Evolutionary conservation across 2,113 vertebrate species (phyloP), one percentile per base, ranked within the genome.

Genomic region (Sclerurus mexicanus): DNA sequence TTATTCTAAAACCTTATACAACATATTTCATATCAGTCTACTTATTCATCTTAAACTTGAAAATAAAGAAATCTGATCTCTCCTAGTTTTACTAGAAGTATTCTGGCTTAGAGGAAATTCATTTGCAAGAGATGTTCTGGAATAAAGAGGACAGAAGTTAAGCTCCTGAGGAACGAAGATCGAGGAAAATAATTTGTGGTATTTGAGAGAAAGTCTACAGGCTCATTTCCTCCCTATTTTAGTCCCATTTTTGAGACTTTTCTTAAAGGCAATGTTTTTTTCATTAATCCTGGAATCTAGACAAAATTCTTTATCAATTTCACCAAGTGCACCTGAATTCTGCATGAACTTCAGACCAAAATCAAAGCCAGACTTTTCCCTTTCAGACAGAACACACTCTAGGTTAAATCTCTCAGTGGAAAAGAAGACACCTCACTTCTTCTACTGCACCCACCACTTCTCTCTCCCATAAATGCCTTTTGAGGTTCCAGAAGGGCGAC

Each of bases 1-100:
- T 90, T 96, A 90, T 74, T 90, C 91, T 85, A 76, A 95, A 95
- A n/a, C 67, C 82, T 96, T 85, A 93, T 44, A 75, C 81, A 96
- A 71, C 72, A 71, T 85, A 96, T 68, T 95, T 95, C 89, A 78
- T 92, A 93, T 93, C 88, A 93, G 81, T 59, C 89, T 94, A 63
- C 82, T 89, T 95, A 91, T 96, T 95, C 91, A 87, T 85, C 85
- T 83, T 83, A 47, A 85, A 87, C n/a, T 69, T 55, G 67, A 94
- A 94, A 93, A 73, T 91, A 90, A 87, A 87, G 90, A 94, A 94
- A 93, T 59, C 21, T 80, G 71, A 97, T 90, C 75, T 91, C 39
- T 79, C 50, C 33, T 67, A 40, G 79, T 83, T 94, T 95, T 94
- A 90, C 92, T 93, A 85, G 50, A 93, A 90, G 89, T 64, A 95